Conservation (phyloP, 2,797 vertebrate genomes). For the Anomalospiza imberbis region DNA sequence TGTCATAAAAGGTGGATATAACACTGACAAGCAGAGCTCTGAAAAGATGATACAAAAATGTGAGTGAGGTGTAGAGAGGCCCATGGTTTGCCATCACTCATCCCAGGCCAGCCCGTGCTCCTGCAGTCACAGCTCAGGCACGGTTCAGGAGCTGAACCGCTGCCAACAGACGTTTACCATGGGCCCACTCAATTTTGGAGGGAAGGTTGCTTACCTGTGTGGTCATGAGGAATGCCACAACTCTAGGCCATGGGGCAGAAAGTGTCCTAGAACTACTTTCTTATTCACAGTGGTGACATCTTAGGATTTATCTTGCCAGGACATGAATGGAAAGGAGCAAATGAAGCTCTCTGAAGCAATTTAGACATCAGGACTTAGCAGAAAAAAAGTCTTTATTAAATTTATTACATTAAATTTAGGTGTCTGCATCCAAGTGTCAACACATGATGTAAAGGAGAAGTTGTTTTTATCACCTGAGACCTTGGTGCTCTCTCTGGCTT, state of each 20-base stretch:
- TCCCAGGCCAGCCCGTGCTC: background rate
- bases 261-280: background rate
- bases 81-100: background rate
- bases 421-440: background rate
- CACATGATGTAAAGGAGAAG: background rate
- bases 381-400: background rate
- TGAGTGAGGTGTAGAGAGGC: background rate
- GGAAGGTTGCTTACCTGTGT: background rate
- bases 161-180: background rate
- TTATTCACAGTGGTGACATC: background rate
- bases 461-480: background rate
- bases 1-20: background rate
- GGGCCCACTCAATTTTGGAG: background rate
- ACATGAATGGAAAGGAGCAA: background rate
- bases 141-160: rapidly evolving
- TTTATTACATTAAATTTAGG: background rate
- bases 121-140: background rate
- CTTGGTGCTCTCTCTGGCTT: background rate
- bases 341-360: background rate
- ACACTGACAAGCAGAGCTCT: background rate
- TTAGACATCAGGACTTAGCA: background rate
- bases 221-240: background rate
- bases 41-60: background rate
- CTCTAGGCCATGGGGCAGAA: background rate
- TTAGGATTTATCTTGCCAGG: background rate